Conservation (phyloP, 2,113 vertebrate genomes). For the Cyanistes caeruleus region DNA sequence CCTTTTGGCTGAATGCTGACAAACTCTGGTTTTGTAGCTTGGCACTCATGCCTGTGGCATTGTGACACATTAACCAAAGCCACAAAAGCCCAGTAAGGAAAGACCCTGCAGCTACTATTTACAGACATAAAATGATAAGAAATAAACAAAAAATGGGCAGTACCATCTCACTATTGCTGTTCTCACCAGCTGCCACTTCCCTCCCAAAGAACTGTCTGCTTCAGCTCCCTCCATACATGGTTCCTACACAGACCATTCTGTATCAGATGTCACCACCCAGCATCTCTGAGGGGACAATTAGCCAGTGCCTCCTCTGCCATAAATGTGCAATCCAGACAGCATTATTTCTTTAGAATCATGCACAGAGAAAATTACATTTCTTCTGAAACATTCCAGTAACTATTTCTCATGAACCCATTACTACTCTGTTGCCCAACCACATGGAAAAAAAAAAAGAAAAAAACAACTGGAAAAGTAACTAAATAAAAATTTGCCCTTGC, state of each 20-base stretch:
- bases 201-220: fast-evolving
- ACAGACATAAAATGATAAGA: background rate
- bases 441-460: background rate
- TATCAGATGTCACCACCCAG: background rate
- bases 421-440: background rate
- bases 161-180: background rate
- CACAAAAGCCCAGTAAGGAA: background rate
- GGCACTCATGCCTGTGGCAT: background rate
- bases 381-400: background rate
- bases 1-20: background rate
- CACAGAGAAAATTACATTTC: background rate
- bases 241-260: background rate
- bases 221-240: background rate
- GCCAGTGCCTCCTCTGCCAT: background rate
- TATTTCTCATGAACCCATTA: background rate
- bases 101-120: background rate
- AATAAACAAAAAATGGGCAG: background rate
- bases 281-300: background rate
- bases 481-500: background rate
- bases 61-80: background rate
- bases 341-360: background rate
- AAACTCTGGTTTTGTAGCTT: background rate
- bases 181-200: background rate
- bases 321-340: background rate
- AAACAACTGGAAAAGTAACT: background rate